Conservation (phyloP, 2,888 invertebrate species). For the Drosophila kambysellisi region DNA sequence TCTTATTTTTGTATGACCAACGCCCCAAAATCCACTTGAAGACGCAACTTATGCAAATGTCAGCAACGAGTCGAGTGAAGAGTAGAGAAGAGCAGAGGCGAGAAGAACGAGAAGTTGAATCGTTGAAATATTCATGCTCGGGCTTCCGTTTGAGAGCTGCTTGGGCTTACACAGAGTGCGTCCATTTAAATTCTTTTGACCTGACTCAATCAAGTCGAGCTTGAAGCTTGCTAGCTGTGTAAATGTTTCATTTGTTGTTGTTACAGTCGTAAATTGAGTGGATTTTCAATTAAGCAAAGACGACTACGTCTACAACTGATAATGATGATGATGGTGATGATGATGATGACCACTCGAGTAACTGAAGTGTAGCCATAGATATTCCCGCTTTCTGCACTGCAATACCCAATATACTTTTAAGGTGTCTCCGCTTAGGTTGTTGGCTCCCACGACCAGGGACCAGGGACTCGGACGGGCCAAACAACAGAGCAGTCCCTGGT, state of each 20-base stretch:
- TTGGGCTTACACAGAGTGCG: conserved; percentile 21
- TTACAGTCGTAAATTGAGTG: conserved; percentile 65
- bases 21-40: conserved; percentile 51
- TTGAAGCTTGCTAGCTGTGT: conserved; percentile 49
- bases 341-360: conserved; percentile 39
- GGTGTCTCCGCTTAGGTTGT: conserved; percentile 30
- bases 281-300: conserved; percentile 54
- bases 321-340: conserved; percentile 11
- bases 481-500: conserved; percentile 6
- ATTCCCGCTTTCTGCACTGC: conserved; percentile 10
- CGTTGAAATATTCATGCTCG: conserved; percentile 50
- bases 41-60: conserved; percentile 74
- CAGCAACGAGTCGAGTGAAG: conserved; percentile 13
- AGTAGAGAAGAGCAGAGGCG: not conserved
- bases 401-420: conserved; percentile 31
- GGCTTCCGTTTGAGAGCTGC: conserved; percentile 53
- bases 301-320: conserved; percentile 6
- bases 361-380: conserved; percentile 29
- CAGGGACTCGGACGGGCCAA: conserved; percentile 1
- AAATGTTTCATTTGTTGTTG: conserved; percentile 24
- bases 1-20: conserved; percentile 25
- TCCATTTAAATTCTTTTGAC: conserved; percentile 68
- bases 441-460: conserved; percentile 43
- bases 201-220: conserved; percentile 80
- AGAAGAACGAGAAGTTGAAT: conserved; percentile 14